A percentile compares a stretch with the other conserved stretches of the same genome.
These are phyloP conservation scores for Pitangus sulphuratus DNA, from an alignment of 2,797 vertebrate genomes.

Conservation along the genomic window DNA sequence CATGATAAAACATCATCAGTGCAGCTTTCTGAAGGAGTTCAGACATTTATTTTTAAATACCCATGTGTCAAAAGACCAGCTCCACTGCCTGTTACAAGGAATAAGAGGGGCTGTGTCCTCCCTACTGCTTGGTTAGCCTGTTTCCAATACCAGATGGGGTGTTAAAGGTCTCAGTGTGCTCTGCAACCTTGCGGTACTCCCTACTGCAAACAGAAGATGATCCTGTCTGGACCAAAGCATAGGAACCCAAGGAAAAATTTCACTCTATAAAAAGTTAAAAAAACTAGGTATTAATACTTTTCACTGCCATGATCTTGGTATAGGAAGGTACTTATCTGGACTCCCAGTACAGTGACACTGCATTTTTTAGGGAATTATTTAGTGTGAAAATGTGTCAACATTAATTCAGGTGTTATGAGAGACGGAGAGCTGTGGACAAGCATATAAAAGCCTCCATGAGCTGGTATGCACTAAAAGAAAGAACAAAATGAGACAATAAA, in stretches of 20 bases:
- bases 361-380: background rate
- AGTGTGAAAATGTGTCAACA: background rate
- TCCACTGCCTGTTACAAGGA: background rate
- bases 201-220: background rate
- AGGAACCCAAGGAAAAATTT: background rate
- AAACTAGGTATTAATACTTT: background rate
- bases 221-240: background rate
- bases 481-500: background rate
- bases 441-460: background rate
- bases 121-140: fast-evolving
- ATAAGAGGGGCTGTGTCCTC: no score
- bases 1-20: background rate
- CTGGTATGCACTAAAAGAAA: background rate
- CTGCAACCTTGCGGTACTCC: fast-evolving
- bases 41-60: background rate
- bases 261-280: background rate
- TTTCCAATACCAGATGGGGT: background rate
- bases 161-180: background rate
- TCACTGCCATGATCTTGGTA: background rate
- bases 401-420: background rate
- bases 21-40: background rate
- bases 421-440: background rate
- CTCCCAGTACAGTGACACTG: background rate
- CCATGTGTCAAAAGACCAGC: fast-evolving
- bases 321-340: background rate